Conservation (phyloP, 2,113 vertebrate genomes). For the Taurulus bubalis region DNA sequence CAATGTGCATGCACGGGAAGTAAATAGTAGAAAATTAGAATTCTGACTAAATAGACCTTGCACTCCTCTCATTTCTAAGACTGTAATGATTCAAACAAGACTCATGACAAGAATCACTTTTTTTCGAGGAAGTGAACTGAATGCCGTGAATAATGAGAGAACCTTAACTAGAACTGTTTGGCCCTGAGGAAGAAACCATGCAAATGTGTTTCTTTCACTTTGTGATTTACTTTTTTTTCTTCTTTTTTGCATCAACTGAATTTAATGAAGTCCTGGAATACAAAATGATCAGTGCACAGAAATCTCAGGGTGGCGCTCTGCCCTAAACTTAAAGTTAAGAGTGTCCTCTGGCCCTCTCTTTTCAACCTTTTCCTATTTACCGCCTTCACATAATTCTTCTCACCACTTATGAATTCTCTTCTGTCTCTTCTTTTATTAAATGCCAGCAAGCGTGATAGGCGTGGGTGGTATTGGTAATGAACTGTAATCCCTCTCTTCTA, state of each 20-base stretch:
- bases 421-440: slow-evolving; percentile 56
- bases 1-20: slow-evolving; percentile 31
- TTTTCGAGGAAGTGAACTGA: slow-evolving; percentile 17
- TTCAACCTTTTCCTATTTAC: slow-evolving; percentile 42
- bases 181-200: slow-evolving; percentile 49
- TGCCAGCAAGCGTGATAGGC: slow-evolving; percentile 26
- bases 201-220: slow-evolving; percentile 53
- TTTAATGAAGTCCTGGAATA: slow-evolving; percentile 32
- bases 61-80: slow-evolving; percentile 23
- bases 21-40: slow-evolving; percentile 30
- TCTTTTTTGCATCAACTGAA: slow-evolving; percentile 20
- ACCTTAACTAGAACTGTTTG: slow-evolving; percentile 49
- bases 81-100: slow-evolving; percentile 49
- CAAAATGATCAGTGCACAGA: neutral
- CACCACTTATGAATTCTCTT: slow-evolving; percentile 24
- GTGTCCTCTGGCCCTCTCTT: slow-evolving; percentile 14
- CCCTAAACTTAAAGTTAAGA: slow-evolving; percentile 22
- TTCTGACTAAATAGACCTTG: slow-evolving; percentile 32
- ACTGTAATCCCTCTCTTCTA: slow-evolving; percentile 52
- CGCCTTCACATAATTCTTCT: slow-evolving; percentile 32
- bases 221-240: slow-evolving; percentile 24
- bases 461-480: slow-evolving; percentile 56
- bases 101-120: slow-evolving; percentile 41
- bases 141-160: slow-evolving; percentile 56
- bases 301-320: slow-evolving; percentile 24